Evolutionary conservation across 2,888 invertebrate species (phyloP), one percentile per base, ranked within the genome.

Genomic region (Craniophora ligustri): DNA sequence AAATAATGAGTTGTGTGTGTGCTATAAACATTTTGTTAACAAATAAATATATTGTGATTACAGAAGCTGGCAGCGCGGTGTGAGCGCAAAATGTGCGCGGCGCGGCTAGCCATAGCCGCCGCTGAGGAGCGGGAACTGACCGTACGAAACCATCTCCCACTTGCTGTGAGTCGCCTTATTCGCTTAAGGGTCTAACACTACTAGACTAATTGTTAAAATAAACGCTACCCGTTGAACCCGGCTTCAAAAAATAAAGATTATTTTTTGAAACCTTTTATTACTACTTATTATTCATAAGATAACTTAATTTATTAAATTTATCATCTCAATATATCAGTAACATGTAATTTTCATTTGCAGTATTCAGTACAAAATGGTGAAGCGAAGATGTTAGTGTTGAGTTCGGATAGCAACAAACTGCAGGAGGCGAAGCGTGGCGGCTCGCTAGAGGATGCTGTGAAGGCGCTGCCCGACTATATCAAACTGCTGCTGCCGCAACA

Each of bases 41-140:
- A 23, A 23, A 3, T 21, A 21, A 21, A 10, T 3, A 41, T 49
- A 5, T 31, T 32, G 23, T 16, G 28, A 13, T 79, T 81, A 32
- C 82, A 93, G 93, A 93, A 92, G 76, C 67, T 93, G 79, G 92
- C 92, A 72, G 88, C 88, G 73, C 90, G 91, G 18, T 92, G 92
- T 73, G 93, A 92, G 79, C 90, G 92, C 54, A 92, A 91, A 75
- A 91, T 92, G 90, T 91, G 90, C 45, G 92, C 92, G 72, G 93
- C 93, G 78, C 87, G 92, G 13, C 85, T 90, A 34, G 92, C 92
- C 55, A 91, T 92, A 73, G 84, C 91, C 40, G 86, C 91, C 14
- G 93, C 92, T 11, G 93, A 93, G 77, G 91, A 92, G 63, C 85
- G 92, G 28, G 93, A 93, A 68, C 84, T 83, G 26, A 71, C 87